phyloP scores from a whole-genome alignment of 37 sponge, comb jelly and placozoan species.

The Mnemiopsis leidyi region DNA sequence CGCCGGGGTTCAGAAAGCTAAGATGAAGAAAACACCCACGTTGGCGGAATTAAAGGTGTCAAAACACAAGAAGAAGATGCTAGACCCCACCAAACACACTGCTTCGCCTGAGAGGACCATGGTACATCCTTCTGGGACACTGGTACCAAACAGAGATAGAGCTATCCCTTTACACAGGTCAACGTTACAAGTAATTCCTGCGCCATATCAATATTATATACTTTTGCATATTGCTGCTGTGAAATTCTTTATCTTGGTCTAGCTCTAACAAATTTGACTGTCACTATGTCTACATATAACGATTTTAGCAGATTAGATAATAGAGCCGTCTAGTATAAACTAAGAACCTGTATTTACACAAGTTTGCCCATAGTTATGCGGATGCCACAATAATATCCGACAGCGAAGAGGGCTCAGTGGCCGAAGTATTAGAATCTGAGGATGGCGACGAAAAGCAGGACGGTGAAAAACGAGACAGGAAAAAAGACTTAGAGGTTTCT shows the following conservation, averaged over 20 bases:
- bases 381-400: neutral
- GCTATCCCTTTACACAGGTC: too few relatives aligned
- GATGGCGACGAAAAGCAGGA: neutral
- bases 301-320: too few relatives aligned
- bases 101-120: neutral
- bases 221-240: too few relatives aligned
- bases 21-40: slow-evolving; percentile 47
- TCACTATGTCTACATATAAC: too few relatives aligned
- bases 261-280: too few relatives aligned
- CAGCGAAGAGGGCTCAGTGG: neutral
- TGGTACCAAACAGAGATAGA: too few relatives aligned
- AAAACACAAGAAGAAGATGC: neutral
- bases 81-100: too few relatives aligned
- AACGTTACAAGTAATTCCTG: too few relatives aligned
- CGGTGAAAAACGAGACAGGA: neutral
- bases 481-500: neutral
- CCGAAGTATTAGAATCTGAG: neutral
- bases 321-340: too few relatives aligned
- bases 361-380: neutral
- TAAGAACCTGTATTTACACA: too few relatives aligned
- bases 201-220: too few relatives aligned
- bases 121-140: neutral
- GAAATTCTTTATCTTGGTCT: too few relatives aligned
- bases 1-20: neutral
- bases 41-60: neutral